Evolutionary conservation across 2,113 vertebrate genomes (phyloP).

Genomic region (Jacana jacana): DNA sequence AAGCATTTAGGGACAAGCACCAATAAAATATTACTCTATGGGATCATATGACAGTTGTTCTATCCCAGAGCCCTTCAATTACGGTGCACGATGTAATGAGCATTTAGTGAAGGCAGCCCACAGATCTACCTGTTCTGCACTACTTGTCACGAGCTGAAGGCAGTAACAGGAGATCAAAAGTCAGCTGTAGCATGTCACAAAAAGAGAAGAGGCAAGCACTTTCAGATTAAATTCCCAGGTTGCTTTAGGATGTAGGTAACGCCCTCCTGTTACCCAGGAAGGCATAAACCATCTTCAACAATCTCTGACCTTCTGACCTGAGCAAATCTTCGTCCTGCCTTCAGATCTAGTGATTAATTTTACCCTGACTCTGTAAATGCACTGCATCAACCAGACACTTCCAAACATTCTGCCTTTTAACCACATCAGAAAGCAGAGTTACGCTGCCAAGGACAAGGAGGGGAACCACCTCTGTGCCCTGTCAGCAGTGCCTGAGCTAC

Average conservation of each 20-base stretch:
- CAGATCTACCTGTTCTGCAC: neutral
- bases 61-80: neutral
- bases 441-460: neutral
- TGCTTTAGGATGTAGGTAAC: neutral
- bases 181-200: neutral
- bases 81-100: neutral
- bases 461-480: neutral
- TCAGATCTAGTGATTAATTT: constrained; percentile 13
- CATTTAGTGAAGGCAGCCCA: neutral
- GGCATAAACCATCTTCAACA: neutral
- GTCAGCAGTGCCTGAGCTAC: neutral
- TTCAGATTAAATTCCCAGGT: neutral
- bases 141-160: neutral
- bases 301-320: neutral
- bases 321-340: neutral
- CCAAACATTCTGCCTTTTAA: neutral
- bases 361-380: constrained; percentile 6
- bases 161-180: neutral
- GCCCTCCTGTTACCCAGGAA: neutral
- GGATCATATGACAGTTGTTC: neutral
- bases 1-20: neutral
- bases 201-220: neutral
- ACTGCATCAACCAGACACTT: neutral
- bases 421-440: constrained; percentile 25
- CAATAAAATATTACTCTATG: neutral